Conservation (phyloP, 2,797 vertebrate genomes). For the Numenius phaeopus region DNA sequence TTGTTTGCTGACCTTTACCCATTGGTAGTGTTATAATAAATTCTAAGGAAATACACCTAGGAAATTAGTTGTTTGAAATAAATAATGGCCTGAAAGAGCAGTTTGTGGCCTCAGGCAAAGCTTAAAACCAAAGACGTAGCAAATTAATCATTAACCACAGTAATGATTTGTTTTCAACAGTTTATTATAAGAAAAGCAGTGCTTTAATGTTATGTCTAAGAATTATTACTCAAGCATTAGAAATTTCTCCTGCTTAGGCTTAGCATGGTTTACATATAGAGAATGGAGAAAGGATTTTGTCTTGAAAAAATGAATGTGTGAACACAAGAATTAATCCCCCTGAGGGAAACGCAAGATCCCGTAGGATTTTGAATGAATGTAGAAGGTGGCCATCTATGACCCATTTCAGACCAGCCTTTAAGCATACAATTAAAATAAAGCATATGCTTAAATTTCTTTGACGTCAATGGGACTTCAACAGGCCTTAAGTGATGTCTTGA, state of each 20-base stretch:
- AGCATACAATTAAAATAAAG: neutral
- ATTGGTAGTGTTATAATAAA: neutral
- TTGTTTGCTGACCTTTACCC: neutral
- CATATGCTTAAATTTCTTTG: neutral
- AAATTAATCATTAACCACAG: constrained; percentile 51
- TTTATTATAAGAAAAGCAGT: constrained; percentile 17
- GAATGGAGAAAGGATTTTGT: neutral
- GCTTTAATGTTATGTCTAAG: neutral
- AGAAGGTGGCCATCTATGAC: neutral
- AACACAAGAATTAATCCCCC: neutral
- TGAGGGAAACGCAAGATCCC: neutral
- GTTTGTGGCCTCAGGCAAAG: neutral
- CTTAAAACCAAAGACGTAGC: constrained; percentile 21
- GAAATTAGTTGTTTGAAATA: constrained; percentile 42
- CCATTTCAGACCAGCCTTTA: neutral
- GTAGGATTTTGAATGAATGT: neutral
- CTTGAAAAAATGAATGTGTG: neutral
- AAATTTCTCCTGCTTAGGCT: neutral
- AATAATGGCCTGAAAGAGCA: neutral
- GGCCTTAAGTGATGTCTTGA: neutral
- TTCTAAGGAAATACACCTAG: constrained; percentile 4
- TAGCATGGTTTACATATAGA: neutral
- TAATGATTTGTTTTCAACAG: neutral
- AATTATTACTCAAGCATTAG: neutral
- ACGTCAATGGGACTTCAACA: neutral